Base-by-base conservation (phyloP, 1,140 invertebrate species). In the Magallana gigas region DNA sequence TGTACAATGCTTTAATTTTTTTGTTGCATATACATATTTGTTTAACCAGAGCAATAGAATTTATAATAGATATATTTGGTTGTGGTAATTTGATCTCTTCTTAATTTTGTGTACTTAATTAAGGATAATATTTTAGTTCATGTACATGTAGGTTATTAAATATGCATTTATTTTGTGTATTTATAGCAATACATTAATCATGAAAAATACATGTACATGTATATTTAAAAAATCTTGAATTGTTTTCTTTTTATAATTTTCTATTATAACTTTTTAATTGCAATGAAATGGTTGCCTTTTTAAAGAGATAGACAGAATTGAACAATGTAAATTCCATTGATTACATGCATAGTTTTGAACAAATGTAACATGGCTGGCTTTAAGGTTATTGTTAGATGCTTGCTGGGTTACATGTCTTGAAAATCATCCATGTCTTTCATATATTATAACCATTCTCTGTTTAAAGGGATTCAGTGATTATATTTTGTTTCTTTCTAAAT, bases 21-120 rank as follows among this genome's bases (percentile, higher is more conserved):
- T 48, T 48, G 36, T 48, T 48, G 36, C 5, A 48, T 48, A 48
- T 76, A 48, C 12, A 76, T 76, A 23, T 76, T 76, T 76, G 36
- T 64, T 7, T 76, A 76, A 76, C 36, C 68, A 29, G 68, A 76
- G 68, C 68, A 36, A 76, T 71, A 71, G 64, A 71, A 23, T 71
- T 71, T 23, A 71, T 11, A 71, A 71, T 23, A 4, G 64, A 8
- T 23, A 71, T 3, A 71, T 48, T 48, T 29, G 18, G 68, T 76
- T 76, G 23, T 36, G 68, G 23, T 36, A 1, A 76, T 29, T 36
- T 23, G 68, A 76, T 23, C 68, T 76, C 68, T 76, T 18, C 23
- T 2, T 76, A 76, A n/a, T n/a, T 16, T 12, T 62, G 60, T 62
- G n/a, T 62, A 11, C 36, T 76, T 36, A 76, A 29, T 18, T 8